Evolutionary conservation across 2,797 vertebrate genomes (phyloP), one percentile per base, ranked within the genome.

Genomic region (Mallotus villosus): DNA sequence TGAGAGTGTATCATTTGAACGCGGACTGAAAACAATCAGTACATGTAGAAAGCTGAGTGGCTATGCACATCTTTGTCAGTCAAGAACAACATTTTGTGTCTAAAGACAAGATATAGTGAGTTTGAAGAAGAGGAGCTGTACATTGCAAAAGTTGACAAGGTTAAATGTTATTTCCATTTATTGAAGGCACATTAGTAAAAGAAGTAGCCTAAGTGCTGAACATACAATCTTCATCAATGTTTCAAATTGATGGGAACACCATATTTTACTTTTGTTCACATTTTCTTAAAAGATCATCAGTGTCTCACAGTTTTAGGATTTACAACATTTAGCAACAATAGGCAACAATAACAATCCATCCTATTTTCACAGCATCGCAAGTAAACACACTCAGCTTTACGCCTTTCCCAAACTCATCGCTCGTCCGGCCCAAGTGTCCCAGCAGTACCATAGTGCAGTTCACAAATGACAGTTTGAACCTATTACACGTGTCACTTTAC

Each of bases 181-280:
- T 88, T 89, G 74, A 93, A 94, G 92, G 91, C 92, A 93, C 92
- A 81, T 90, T 77, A 86, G 87, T 91, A 88, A 83, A 85, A 55
- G 63, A 12, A 81, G 25, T 59, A n/a, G n/a, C 57, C 55, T 19
- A 67, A 85, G 78, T 81, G 76, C 63, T 84, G 73, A 32, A 86
- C 80, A 53, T 86, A 90, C 87, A 87, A 90, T 88, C 88, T 82
- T 72, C 4, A 68, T 86, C 79, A 75, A 83, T 2, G 46, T 49
- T 16, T 49, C 46, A 49, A 9, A 49, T 49, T 49, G 46, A 49
- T 9, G 14, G 46, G 51, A n/a, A 55, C n/a, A 55, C 19, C 51
- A 55, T n/a, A 32, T 81, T 79, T 66, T 46, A 24, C 62, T 14
- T 46, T 71, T 75, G 1, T 72, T 53, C 14, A 67, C 63, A 76